Conservation (phyloP, 2,113 vertebrate species). For the Spheniscus mendiculus region DNA sequence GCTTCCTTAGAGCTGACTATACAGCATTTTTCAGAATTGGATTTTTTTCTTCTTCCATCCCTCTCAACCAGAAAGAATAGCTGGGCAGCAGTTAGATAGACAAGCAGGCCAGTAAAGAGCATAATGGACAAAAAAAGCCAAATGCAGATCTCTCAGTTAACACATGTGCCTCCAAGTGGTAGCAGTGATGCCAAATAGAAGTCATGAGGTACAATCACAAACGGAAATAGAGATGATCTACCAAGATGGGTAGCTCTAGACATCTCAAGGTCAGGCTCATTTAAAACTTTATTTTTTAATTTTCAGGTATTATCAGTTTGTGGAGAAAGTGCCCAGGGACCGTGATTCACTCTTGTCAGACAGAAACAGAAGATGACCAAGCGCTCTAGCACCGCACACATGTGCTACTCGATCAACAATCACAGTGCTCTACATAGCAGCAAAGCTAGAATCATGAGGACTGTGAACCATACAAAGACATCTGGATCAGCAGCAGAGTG, state of each 20-base stretch:
- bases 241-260: not conserved
- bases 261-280: not conserved
- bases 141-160: not conserved
- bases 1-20: not conserved
- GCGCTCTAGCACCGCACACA: not conserved
- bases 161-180: not conserved
- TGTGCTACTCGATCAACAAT: not conserved
- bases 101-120: not conserved
- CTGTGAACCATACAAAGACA: not conserved
- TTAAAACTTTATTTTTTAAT: not conserved
- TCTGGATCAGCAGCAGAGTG: fast-evolving
- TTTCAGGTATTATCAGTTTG: not conserved
- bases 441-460: not conserved
- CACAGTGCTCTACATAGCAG: not conserved
- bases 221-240: not conserved
- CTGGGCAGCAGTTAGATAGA: not conserved
- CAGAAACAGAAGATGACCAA: not conserved
- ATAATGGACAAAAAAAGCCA: not conserved
- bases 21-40: not conserved
- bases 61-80: not conserved
- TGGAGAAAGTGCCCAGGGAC: not conserved
- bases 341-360: not conserved
- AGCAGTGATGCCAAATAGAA: not conserved
- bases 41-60: not conserved
- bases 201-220: not conserved